phyloP scores from a whole-genome alignment of 2,797 vertebrate species.

The Enteromius argenteus region DNA sequence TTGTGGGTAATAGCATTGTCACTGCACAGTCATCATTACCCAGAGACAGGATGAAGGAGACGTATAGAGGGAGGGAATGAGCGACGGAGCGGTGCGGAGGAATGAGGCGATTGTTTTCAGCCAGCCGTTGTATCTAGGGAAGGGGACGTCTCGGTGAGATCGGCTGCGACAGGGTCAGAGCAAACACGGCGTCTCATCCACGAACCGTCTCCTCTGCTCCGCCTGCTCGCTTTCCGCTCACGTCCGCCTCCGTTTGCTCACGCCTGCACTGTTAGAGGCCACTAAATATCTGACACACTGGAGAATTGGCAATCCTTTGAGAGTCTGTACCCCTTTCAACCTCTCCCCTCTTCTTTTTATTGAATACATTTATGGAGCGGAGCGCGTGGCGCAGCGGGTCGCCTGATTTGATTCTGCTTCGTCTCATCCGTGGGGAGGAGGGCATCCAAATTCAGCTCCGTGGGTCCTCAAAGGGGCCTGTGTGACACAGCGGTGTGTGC shows the following conservation, averaged over 20 bases:
- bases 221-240: slow-evolving; percentile 54
- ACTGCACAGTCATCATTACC: slow-evolving; percentile 46
- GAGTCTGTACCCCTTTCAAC: slow-evolving; percentile 61
- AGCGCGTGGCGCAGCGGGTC: slow-evolving; percentile 56
- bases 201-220: not conserved
- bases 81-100: slow-evolving; percentile 16
- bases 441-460: slow-evolving; percentile 47
- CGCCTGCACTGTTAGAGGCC: slow-evolving; percentile 56
- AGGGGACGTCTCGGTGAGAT: slow-evolving; percentile 46
- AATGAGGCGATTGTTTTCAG: slow-evolving; percentile 49
- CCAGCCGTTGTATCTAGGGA: slow-evolving; percentile 53
- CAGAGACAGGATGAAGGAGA: slow-evolving; percentile 17
- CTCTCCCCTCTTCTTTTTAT: slow-evolving; percentile 62
- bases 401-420: slow-evolving; percentile 62
- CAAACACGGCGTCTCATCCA: slow-evolving; percentile 53
- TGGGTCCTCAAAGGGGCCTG: slow-evolving; percentile 39
- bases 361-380: slow-evolving; percentile 63
- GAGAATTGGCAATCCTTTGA: slow-evolving; percentile 61
- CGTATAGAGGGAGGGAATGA: slow-evolving; percentile 14
- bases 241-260: slow-evolving; percentile 57
- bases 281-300: slow-evolving; percentile 62
- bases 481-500: slow-evolving; percentile 47
- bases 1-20: slow-evolving; percentile 39
- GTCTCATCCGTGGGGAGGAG: slow-evolving; percentile 27
- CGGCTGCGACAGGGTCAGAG: slow-evolving; percentile 52